Conservation (phyloP, 1,140 invertebrate genomes). For the Dendrolimus punctatus region DNA sequence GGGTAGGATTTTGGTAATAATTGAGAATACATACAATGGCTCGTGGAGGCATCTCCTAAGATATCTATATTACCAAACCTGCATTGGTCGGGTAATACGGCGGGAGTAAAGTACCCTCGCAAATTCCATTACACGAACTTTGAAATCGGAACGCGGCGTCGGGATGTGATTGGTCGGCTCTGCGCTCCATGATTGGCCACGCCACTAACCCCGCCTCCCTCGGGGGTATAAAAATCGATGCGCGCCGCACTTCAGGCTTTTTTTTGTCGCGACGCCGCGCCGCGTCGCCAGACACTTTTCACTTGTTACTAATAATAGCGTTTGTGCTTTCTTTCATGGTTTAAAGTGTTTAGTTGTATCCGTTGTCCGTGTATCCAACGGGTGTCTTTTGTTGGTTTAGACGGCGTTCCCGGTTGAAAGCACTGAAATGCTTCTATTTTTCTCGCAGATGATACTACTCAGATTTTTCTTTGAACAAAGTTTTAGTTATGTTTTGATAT, state of each 20-base stretch:
- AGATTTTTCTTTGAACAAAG: conserved; percentile 11
- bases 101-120: conserved; percentile 42
- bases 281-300: conserved; percentile 53
- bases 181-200: conserved; percentile 57
- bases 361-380: conserved; percentile 54
- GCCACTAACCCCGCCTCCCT: conserved; percentile 55
- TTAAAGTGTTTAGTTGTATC: conserved; percentile 66
- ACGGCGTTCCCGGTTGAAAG: conserved; percentile 54
- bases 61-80: conserved; percentile 41
- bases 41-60: not conserved
- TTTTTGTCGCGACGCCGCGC: conserved; percentile 54
- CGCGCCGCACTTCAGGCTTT: conserved; percentile 34
- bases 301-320: conserved; percentile 61
- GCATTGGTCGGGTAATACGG: conserved; percentile 54
- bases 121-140: conserved; percentile 68
- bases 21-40: too few relatives aligned
- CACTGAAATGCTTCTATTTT: conserved; percentile 20
- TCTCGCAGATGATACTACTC: conserved; percentile 19
- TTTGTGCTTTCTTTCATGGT: conserved; percentile 59
- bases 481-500: too few relatives aligned
- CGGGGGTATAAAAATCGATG: conserved; percentile 66
- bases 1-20: too few relatives aligned
- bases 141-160: conserved; percentile 55
- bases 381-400: conserved; percentile 55
- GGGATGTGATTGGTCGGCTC: conserved; percentile 58